Percentiles rank a stretch among this genome's conserved stretches.
Conservation (phyloP, 2,797 vertebrate species). For the Oophaga sylvatica region DNA sequence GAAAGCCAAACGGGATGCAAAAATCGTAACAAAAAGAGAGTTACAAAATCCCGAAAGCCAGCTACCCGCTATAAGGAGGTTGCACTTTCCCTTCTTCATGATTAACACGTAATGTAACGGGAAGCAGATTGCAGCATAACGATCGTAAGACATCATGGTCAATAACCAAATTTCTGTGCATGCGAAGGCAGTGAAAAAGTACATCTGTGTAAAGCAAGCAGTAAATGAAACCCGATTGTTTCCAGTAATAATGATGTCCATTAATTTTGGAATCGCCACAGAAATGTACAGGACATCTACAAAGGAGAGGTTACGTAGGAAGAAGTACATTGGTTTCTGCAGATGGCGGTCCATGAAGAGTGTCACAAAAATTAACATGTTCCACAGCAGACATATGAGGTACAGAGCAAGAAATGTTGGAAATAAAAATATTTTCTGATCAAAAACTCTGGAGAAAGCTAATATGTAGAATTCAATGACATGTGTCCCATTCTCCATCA, state of each 20-base stretch:
- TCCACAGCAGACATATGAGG: conserved; percentile 28
- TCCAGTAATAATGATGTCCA: conserved; percentile 37
- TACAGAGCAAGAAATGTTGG: conserved; percentile 18
- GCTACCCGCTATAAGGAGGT: conserved; percentile 26
- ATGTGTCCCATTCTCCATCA: conserved; percentile 32
- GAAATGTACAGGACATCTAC: conserved; percentile 46
- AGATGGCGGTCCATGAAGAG: background rate
- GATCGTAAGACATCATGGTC: conserved; percentile 51
- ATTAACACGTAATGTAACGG: conserved; percentile 48
- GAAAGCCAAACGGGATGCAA: conserved; percentile 53
- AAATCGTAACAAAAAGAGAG: conserved; percentile 55
- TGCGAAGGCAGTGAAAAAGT: conserved; percentile 41
- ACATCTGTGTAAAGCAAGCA: conserved; percentile 50
- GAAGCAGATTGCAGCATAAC: conserved; percentile 51
- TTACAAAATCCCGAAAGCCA: conserved; percentile 58
- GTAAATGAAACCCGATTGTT: conserved; percentile 34
- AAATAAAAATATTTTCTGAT: conserved; percentile 25
- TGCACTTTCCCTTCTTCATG: conserved; percentile 54
- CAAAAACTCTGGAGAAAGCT: background rate
- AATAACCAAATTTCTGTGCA: conserved; percentile 47
- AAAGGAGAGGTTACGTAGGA: conserved; percentile 58
- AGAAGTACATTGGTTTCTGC: conserved; percentile 60
- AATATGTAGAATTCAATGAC: conserved; percentile 31
- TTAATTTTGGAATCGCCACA: conserved; percentile 37
- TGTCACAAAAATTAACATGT: conserved; percentile 53